phyloP scores from a whole-genome alignment of 2,888 invertebrate genomes.

The Lasioglossum vierecki region DNA sequence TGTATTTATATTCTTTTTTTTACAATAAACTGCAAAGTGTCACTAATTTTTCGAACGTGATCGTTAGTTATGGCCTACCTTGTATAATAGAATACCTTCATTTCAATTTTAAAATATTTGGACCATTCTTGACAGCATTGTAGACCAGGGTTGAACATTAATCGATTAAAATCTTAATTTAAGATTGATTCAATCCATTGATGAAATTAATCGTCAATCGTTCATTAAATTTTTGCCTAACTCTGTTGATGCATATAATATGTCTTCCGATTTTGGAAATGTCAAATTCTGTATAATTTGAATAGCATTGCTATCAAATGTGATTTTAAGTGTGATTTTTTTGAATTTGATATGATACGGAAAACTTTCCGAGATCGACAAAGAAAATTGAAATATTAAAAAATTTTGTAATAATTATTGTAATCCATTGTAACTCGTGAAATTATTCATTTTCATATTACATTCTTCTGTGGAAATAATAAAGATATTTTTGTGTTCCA shows the following conservation, averaged over 20 bases:
- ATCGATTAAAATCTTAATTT: too few relatives aligned
- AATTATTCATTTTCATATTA: not conserved
- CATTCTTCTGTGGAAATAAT: not conserved
- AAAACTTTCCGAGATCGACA: not conserved
- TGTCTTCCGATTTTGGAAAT: slow-evolving; percentile 16
- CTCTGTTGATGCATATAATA: not conserved
- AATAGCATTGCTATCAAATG: not conserved
- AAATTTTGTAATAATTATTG: not conserved
- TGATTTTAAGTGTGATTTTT: not conserved
- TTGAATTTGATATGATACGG: not conserved
- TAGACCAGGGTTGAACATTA: too few relatives aligned
- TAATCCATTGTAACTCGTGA: not conserved
- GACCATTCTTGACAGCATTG: not conserved
- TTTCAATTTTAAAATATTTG: not conserved
- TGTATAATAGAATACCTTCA: not conserved
- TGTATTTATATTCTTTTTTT: not conserved
- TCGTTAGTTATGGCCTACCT: not conserved
- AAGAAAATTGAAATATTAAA: not conserved
- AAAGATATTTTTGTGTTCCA: not conserved
- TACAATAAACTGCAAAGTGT: not conserved
- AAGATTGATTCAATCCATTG: too few relatives aligned
- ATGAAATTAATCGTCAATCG: too few relatives aligned
- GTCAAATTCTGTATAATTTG: not conserved
- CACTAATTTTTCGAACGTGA: not conserved
- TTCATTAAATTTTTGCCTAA: too few relatives aligned